These are phyloP conservation scores for Melanocharis versteri DNA, from an alignment of 2,113 vertebrate genomes.

Conservation along the genomic window DNA sequence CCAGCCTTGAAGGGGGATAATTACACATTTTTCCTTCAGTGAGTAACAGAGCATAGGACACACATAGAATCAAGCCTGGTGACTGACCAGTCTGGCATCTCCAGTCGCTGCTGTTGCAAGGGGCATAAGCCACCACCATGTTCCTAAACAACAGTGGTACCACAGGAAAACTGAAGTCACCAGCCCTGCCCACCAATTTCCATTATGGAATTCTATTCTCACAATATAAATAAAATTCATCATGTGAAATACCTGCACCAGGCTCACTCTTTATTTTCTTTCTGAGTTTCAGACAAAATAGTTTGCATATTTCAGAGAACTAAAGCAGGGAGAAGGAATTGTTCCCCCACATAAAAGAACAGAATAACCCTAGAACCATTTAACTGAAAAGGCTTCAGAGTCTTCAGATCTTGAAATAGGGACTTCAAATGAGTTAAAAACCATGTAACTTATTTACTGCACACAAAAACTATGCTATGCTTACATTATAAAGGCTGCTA, in stretches of 20 bases:
- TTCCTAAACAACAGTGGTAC: neutral
- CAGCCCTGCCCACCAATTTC: neutral
- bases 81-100: neutral
- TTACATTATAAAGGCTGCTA: constrained; percentile 32
- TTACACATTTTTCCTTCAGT: neutral
- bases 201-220: neutral
- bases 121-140: neutral
- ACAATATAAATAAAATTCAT: neutral
- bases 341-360: neutral
- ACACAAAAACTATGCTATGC: constrained; percentile 14
- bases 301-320: neutral
- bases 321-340: neutral
- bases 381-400: constrained; percentile 8
- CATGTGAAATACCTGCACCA: neutral
- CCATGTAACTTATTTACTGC: constrained; percentile 41
- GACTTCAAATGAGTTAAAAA: constrained; percentile 36
- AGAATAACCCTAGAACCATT: neutral
- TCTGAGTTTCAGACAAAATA: neutral
- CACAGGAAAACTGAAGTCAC: neutral
- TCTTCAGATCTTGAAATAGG: constrained; percentile 12
- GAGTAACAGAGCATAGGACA: neutral
- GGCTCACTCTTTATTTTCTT: neutral
- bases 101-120: neutral
- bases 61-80: neutral
- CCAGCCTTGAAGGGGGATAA: neutral